phyloP scores from a whole-genome alignment of 2,113 vertebrate genomes.

The Calidris pugnax region DNA sequence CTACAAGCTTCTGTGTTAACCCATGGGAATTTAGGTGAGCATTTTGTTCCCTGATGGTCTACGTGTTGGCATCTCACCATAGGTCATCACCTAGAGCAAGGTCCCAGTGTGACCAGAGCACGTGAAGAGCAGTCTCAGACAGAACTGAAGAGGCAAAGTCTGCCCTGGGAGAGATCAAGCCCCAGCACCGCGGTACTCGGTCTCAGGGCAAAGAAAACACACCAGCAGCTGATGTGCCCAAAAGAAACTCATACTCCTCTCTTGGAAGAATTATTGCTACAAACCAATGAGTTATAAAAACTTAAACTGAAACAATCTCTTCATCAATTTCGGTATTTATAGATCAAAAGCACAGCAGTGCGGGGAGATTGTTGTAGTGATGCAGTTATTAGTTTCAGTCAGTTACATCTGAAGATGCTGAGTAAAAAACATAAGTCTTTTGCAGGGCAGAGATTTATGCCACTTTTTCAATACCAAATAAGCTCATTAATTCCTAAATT shows the following conservation, averaged over 20 bases:
- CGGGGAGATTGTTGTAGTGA: neutral
- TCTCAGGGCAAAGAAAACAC: neutral
- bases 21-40: neutral
- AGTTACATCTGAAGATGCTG: neutral
- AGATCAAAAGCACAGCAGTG: neutral
- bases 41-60: neutral
- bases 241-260: neutral
- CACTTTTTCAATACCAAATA: neutral
- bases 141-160: neutral
- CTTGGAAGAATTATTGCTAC: neutral
- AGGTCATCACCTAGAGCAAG: neutral
- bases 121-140: neutral
- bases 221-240: accelerated
- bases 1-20: neutral
- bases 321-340: constrained; percentile 6
- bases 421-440: neutral
- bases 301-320: neutral
- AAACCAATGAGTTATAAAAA: neutral
- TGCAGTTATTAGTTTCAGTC: neutral
- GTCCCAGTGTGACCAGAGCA: neutral
- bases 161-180: neutral
- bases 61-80: neutral
- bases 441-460: neutral
- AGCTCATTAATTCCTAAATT: constrained; percentile 4
- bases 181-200: accelerated